Conservation (phyloP, 2,113 vertebrate genomes). For the Aythya baeri region DNA sequence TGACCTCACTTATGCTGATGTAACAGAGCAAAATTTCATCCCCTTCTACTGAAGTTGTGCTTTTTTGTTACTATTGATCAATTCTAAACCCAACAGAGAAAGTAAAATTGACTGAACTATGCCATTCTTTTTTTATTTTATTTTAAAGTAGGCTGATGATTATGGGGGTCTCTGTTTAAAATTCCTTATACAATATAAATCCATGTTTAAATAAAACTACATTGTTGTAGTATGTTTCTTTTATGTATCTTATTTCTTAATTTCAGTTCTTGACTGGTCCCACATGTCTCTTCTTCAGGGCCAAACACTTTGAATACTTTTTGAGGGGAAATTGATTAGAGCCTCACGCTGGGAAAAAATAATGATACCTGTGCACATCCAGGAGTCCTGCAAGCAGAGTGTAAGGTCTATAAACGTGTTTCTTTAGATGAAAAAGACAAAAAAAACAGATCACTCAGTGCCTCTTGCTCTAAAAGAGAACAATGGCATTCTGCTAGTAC, state of each 20-base stretch:
- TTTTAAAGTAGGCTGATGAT: background rate
- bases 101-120: background rate
- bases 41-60: background rate
- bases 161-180: background rate
- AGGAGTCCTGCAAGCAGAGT: background rate
- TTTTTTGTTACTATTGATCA: background rate
- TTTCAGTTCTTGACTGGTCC: background rate
- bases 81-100: background rate
- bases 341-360: background rate
- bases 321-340: background rate
- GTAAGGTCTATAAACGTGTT: background rate
- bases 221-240: background rate
- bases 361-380: background rate
- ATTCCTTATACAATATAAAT: background rate
- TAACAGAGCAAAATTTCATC: background rate
- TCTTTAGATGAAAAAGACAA: background rate
- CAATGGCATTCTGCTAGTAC: background rate
- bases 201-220: background rate
- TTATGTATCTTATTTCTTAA: background rate
- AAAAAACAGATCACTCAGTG: background rate
- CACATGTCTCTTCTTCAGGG: background rate
- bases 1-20: background rate
- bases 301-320: background rate
- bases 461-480: background rate
- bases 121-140: background rate